A percentile compares a stretch with the other conserved stretches of the same genome.
Conservation (phyloP, 2,888 invertebrate genomes). For the Rhagophthalmus giganteus region DNA sequence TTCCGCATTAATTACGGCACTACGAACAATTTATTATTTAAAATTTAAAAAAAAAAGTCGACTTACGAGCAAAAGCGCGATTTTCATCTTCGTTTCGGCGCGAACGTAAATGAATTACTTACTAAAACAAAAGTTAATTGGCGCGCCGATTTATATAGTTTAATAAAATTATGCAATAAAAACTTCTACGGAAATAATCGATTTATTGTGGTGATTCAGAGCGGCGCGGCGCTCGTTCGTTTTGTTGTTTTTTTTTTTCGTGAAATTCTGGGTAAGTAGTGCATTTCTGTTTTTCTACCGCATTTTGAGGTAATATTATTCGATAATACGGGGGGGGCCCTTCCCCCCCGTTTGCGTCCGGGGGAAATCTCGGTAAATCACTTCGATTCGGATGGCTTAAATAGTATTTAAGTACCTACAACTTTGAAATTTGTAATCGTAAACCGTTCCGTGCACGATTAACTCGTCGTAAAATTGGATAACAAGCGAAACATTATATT, state of each 20-base stretch:
- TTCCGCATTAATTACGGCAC: too few species aligned
- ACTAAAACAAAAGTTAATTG: conserved; percentile 9
- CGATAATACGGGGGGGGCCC: too few species aligned
- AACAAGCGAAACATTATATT: conserved; percentile 3
- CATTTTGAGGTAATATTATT: too few species aligned
- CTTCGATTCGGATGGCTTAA: too few species aligned
- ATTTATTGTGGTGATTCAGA: conserved; percentile 10
- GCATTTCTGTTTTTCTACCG: conserved; percentile 1
- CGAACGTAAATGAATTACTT: too few species aligned
- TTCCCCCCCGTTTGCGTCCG: too few species aligned
- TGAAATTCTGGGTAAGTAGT: conserved; percentile 21
- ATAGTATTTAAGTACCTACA: too few species aligned
- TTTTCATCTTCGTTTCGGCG: conserved; percentile 2
- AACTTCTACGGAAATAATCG: conserved; percentile 14
- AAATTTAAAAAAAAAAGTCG: too few species aligned
- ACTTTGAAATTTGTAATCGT: conserved; percentile 7
- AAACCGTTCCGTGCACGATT: conserved; percentile 7
- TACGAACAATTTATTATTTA: too few species aligned
- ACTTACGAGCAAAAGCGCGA: background rate
- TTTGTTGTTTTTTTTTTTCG: conserved; percentile 7
- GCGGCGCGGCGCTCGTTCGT: too few species aligned
- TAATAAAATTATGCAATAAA: conserved; percentile 18
- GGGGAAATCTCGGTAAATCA: too few species aligned
- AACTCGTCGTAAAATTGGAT: conserved; percentile 9
- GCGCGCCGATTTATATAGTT: conserved; percentile 23